A percentile compares a stretch with the other conserved stretches of the same genome.
These are phyloP conservation scores for Rhaphigaster nebulosa DNA, from an alignment of 2,888 invertebrate genomes.

Conservation along the genomic window DNA sequence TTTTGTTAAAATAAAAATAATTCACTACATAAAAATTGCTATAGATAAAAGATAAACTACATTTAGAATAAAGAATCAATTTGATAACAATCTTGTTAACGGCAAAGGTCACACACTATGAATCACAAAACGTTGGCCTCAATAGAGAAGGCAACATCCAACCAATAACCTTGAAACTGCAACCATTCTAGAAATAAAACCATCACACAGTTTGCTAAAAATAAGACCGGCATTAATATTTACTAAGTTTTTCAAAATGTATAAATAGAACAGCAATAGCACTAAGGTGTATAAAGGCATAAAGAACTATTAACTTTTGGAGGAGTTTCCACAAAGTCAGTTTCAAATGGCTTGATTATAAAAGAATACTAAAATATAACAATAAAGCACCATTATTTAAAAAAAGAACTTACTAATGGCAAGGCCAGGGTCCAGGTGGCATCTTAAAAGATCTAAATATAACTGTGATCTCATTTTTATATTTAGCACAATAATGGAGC, in stretches of 20 bases:
- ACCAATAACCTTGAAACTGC: conserved; percentile 35
- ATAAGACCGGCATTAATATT: conserved; percentile 10
- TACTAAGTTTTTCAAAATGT: background rate
- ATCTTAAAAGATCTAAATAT: conserved; percentile 51
- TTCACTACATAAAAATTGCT: background rate
- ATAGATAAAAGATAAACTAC: conserved; percentile 1
- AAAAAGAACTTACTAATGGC: conserved; percentile 1
- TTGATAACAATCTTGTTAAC: background rate
- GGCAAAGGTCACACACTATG: background rate
- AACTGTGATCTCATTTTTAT: conserved; percentile 48
- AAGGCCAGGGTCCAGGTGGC: conserved; percentile 52
- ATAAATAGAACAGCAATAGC: conserved; percentile 24
- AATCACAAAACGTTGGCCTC: background rate
- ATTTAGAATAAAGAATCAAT: background rate
- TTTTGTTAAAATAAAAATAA: background rate
- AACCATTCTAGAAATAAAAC: conserved; percentile 39
- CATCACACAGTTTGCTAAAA: conserved; percentile 27
- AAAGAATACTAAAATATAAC: background rate
- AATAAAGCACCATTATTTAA: background rate
- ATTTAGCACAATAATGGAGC: conserved; percentile 8
- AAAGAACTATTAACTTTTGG: background rate
- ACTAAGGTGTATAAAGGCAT: background rate
- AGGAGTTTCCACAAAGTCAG: background rate
- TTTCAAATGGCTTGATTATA: background rate
- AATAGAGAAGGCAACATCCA: background rate